These are phyloP conservation scores for Xenopus laevis DNA, from an alignment of 2,113 vertebrate species.

Conservation along the genomic window DNA sequence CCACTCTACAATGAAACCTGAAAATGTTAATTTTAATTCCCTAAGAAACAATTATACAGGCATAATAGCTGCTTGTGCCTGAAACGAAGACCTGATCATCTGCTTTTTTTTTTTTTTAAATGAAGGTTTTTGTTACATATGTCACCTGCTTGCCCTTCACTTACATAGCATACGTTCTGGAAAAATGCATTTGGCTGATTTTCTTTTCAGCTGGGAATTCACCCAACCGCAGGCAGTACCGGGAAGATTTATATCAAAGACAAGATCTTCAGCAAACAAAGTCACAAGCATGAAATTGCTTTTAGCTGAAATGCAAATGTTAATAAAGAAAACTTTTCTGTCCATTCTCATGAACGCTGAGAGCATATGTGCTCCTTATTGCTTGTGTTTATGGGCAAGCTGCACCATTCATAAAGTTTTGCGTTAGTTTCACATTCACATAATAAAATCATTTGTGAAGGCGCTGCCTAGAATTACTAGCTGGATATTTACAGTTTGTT, in stretches of 20 bases:
- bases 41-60: too few species aligned
- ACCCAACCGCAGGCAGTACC: neutral
- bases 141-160: neutral
- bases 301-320: neutral
- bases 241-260: neutral
- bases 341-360: neutral
- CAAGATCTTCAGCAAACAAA: neutral
- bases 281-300: neutral
- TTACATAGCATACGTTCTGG: neutral
- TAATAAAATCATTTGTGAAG: too few species aligned
- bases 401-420: too few species aligned
- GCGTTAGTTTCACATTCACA: too few species aligned
- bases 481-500: too few species aligned
- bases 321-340: neutral
- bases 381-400: too few species aligned
- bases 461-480: too few species aligned
- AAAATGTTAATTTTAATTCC: too few species aligned
- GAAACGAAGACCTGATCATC: too few species aligned
- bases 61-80: too few species aligned
- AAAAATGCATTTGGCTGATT: neutral
- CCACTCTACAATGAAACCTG: too few species aligned
- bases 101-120: neutral
- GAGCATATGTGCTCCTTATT: too few species aligned
- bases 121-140: neutral
- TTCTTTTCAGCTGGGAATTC: neutral